These are phyloP conservation scores for Leptocoma aspasia DNA, from an alignment of 2,113 vertebrate genomes.

Conservation along the genomic window DNA sequence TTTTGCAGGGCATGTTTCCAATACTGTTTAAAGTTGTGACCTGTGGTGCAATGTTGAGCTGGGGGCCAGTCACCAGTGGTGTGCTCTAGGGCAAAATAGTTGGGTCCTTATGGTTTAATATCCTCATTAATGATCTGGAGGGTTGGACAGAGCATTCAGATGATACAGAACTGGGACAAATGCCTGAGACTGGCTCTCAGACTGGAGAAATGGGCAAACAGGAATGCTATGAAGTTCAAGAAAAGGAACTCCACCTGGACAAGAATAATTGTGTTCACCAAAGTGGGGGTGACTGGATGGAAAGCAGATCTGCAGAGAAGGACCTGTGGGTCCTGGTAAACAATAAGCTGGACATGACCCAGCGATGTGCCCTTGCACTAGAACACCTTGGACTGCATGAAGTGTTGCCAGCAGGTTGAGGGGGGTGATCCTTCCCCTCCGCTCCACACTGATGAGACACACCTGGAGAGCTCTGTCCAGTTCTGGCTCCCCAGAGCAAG, in stretches of 20 bases:
- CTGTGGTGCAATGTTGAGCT: background rate
- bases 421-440: background rate
- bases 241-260: background rate
- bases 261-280: background rate
- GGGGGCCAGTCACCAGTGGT: background rate
- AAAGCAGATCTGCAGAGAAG: background rate
- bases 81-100: background rate
- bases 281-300: background rate
- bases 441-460: background rate
- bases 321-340: background rate
- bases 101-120: background rate
- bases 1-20: background rate
- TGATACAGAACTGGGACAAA: background rate
- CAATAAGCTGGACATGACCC: background rate
- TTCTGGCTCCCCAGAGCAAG: background rate
- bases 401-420: background rate
- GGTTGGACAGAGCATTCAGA: background rate
- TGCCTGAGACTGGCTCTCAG: too few relatives aligned
- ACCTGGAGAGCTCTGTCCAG: background rate
- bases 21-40: background rate
- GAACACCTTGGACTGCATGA: background rate
- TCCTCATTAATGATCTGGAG: background rate
- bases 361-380: background rate
- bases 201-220: background rate
- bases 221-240: accelerated